Conservation (phyloP, 2,888 invertebrate species). For the Autographa gamma region DNA sequence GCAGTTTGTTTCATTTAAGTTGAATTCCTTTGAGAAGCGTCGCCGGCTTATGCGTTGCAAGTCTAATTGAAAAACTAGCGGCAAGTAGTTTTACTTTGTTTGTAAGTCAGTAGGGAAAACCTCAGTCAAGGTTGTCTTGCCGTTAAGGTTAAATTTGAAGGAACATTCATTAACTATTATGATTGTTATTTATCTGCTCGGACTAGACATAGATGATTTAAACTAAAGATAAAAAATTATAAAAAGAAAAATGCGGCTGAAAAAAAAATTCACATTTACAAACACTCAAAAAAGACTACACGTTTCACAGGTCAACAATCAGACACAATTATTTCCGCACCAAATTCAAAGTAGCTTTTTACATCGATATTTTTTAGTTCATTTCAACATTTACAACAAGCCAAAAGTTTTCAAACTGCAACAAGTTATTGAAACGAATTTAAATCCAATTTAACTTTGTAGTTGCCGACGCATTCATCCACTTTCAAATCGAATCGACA, state of each 20-base stretch:
- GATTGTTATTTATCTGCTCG: too few relatives aligned
- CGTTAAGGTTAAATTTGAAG: too few relatives aligned
- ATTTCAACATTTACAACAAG: not conserved
- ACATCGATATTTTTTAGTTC: not conserved
- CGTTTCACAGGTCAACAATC: too few relatives aligned
- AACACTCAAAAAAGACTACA: too few relatives aligned
- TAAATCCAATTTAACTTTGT: constrained; percentile 6
- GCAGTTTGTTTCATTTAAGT: not conserved
- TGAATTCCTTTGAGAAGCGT: not conserved
- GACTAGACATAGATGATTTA: too few relatives aligned
- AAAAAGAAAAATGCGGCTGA: too few relatives aligned
- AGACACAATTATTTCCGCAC: not conserved
- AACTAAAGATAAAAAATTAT: too few relatives aligned
- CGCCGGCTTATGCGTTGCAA: not conserved
- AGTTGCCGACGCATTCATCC: not conserved
- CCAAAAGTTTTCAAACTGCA: not conserved
- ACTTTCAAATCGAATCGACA: not conserved
- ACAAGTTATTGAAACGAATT: constrained; percentile 1
- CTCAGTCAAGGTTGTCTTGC: not conserved
- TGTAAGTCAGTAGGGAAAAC: not conserved
- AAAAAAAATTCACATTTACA: too few relatives aligned
- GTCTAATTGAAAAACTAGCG: constrained; percentile 1
- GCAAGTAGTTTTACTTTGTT: not conserved
- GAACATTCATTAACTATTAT: too few relatives aligned
- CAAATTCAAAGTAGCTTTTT: too few relatives aligned